Base-by-base conservation (phyloP, 2,113 vertebrate species). In the Indicator maculatus region DNA sequence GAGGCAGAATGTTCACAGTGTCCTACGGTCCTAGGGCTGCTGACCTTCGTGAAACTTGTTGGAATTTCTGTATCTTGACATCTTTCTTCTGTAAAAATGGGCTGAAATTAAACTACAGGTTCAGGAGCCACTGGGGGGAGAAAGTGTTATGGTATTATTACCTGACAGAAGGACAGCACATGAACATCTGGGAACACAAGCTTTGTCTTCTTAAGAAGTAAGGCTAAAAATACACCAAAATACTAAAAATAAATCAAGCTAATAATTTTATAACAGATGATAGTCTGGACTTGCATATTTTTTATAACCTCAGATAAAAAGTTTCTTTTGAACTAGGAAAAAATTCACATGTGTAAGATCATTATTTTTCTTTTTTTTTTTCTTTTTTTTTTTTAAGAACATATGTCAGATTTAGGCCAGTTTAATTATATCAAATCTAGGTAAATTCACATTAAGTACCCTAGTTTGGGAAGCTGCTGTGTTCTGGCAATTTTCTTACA, bases 181-280 rank as follows among this genome's bases (percentile, higher is more conserved):
- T 0, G 0, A 58, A 45, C 47, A 50, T 5, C 6, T 74, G 18
- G 7, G 16, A 19, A 7, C 55, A 53, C 33, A 93, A 53, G 38
- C 21, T 88, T 78, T 60, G 53, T 75, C 24, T 72, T 73, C 59
- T 86, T 71, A 63, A n/a, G 28, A 88, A 69, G 16, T 76, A 50
- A 74, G 27, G 24, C 52, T 90, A 59, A 86, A 93, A 92, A 76
- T 33, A 65, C 16, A 64, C 17, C 19, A 41, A 53, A 72, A 27
- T 44, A 52, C 28, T 24, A 64, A 53, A 64, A 65, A 39, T 59
- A 64, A 13, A 77, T 0, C 4, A 16, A 10, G 4, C 18, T 55
- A 80, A 55, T 28, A 8, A 16, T 78, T 86, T 67, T 56, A 17
- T 74, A 81, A 60, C 8, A 83, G 23, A 14, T 38, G 11, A 16